Evolutionary conservation across 2,797 vertebrate species (phyloP).

Genomic region (Leptodactylus fallax): DNA sequence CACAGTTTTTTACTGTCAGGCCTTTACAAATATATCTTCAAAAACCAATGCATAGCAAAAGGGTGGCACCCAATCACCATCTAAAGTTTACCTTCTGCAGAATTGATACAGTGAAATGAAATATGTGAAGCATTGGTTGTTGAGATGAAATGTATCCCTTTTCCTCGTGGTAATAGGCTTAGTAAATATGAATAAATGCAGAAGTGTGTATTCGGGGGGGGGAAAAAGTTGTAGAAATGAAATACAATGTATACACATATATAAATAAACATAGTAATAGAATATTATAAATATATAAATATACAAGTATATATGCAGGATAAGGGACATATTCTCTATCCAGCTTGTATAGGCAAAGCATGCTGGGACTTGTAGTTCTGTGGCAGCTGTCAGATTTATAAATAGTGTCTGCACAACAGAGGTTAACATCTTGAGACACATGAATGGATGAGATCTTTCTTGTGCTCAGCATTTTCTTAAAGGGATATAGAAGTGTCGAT

Average conservation of each 20-base stretch:
- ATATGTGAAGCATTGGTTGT: background rate
- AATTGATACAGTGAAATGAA: background rate
- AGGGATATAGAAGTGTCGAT: constrained; percentile 13
- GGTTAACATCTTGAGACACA: constrained; percentile 13
- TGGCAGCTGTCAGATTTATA: background rate
- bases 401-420: background rate
- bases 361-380: constrained; percentile 2
- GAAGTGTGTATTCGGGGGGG: no score
- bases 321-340: background rate
- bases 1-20: background rate
- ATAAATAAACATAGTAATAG: no score
- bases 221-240: no score
- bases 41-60: background rate
- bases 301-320: background rate
- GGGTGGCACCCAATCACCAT: background rate
- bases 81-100: background rate
- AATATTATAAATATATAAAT: no score
- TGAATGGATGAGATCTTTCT: constrained; percentile 25
- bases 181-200: background rate
- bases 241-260: no score
- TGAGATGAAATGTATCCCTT: background rate
- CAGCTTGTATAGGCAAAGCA: background rate
- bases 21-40: background rate
- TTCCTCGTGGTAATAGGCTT: background rate
- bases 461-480: constrained; percentile 27